Evolutionary conservation across 2,797 vertebrate species (phyloP), one percentile per base, ranked within the genome.

Genomic region (Anas capensis): DNA sequence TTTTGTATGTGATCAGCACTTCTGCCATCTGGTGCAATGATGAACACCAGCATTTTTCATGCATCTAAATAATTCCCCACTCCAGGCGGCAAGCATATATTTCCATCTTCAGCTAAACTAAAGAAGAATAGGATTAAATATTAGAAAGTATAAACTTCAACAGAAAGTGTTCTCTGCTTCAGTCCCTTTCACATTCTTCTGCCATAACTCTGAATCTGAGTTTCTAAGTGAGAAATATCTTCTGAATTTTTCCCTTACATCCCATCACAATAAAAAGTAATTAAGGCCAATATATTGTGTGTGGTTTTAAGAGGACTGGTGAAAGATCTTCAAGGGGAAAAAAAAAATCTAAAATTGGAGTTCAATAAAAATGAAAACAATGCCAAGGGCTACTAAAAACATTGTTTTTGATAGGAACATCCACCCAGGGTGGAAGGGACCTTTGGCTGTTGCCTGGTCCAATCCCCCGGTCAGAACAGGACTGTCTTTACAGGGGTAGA

Each of bases 1-100:
- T 77, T 78, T 93, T 70, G 78, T 82, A 86, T 65, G 73, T 57
- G 83, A n/a, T 78, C 44, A 72, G 68, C 49, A 64, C 46, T 95
- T 70, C 44, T 93, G 82, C 44, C 88, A 87, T 66, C 72, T 53
- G 85, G 68, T 40, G 92, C 61, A 20, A 90, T 53, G 78, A 62
- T 95, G 60, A 60, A 66, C 44, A 86, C 48, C 24, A 75, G 29
- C 61, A 48, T 44, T 72, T 70, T 54, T 79, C 33, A 58, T 27
- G 36, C 23, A 42, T 53, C 20, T 51, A 77, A 60, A 60, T 60
- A 38, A 51, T 79, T 49, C 17, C 6, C 14, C 27, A 27, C 21
- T 81, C 18, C 60, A 44, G 31, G 8, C 24, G 49, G 31, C 8
- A 49, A 64, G 14, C 10, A 73, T 18, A 5, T 14, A 36, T 42